phyloP scores from a whole-genome alignment of 2,888 invertebrate genomes.

The Stictocephala bisonia region DNA sequence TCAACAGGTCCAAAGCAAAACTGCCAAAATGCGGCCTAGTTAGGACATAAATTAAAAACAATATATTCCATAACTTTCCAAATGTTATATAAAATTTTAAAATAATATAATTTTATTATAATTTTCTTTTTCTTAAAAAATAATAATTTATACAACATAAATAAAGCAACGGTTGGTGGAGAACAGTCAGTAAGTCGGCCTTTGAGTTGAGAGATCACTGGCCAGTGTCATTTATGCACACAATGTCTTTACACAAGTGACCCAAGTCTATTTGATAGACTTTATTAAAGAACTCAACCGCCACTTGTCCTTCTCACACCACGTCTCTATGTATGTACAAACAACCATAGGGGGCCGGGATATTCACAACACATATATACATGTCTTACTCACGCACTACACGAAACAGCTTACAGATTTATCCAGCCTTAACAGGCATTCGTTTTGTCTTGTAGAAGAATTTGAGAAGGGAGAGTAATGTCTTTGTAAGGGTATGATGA shows the following conservation, averaged over 20 bases:
- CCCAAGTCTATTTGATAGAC: conserved; percentile 56
- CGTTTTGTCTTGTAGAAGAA: conserved; percentile 42
- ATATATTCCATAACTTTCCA: conserved; percentile 51
- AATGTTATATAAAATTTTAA: conserved; percentile 46
- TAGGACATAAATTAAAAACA: conserved; percentile 47
- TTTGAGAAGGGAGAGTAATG: conserved; percentile 35
- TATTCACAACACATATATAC: conserved; percentile 47
- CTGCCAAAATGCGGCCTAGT: conserved; percentile 33
- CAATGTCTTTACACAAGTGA: background rate
- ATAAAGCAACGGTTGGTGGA: conserved; percentile 45
- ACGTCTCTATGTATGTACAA: conserved; percentile 53
- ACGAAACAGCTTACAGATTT: conserved; percentile 57
- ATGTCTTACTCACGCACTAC: conserved; percentile 53
- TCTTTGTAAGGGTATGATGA: background rate
- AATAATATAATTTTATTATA: conserved; percentile 49
- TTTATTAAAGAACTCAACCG: conserved; percentile 50
- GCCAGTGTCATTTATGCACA: background rate
- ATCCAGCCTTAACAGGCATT: conserved; percentile 33
- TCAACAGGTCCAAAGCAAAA: conserved; percentile 45
- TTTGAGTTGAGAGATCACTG: background rate
- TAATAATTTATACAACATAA: conserved; percentile 49
- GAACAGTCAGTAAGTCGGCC: background rate
- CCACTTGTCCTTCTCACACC: conserved; percentile 50
- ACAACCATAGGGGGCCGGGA: conserved; percentile 52
- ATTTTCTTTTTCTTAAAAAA: conserved; percentile 50